A percentile compares a stretch with the other conserved stretches of the same genome.
Conservation (phyloP, 2,888 invertebrate genomes). For the Nomada ferruginata region DNA sequence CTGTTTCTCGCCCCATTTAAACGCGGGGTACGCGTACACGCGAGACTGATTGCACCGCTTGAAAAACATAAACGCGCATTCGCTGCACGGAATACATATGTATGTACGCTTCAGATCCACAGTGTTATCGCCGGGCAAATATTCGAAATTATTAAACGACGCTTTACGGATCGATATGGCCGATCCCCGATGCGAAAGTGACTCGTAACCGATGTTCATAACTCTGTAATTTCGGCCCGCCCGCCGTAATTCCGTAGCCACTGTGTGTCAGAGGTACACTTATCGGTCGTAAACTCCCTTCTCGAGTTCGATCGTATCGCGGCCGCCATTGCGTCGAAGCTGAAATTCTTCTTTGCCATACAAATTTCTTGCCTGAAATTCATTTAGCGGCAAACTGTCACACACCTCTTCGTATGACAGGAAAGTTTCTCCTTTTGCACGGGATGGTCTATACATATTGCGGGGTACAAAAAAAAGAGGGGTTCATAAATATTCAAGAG, state of each 20-base stretch:
- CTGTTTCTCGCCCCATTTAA: not conserved
- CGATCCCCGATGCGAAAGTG: conserved; percentile 28
- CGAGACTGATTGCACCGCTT: too few species aligned
- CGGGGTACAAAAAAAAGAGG: conserved; percentile 11
- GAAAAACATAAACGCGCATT: too few species aligned
- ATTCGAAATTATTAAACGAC: conserved; percentile 16
- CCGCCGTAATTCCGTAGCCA: conserved; percentile 7
- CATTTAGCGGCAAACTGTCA: not conserved
- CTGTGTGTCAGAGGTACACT: conserved; percentile 42
- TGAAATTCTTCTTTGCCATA: conserved; percentile 8
- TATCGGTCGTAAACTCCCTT: conserved; percentile 51
- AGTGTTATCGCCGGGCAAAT: too few species aligned
- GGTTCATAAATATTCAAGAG: conserved; percentile 41
- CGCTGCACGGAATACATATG: too few species aligned
- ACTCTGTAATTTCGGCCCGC: conserved; percentile 28
- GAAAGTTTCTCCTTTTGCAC: not conserved
- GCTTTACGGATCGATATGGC: conserved; percentile 19
- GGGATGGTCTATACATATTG: not conserved
- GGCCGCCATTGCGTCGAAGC: not conserved
- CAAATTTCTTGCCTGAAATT: conserved; percentile 23
- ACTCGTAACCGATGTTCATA: conserved; percentile 33
- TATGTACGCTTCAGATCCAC: too few species aligned
- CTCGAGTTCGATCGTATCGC: conserved; percentile 48
- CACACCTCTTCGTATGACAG: too few species aligned
- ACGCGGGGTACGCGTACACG: not conserved